Evolutionary conservation across 2,797 vertebrate genomes (phyloP), one percentile per base, ranked within the genome.

Genomic region (Coccyzus lansbergi): DNA sequence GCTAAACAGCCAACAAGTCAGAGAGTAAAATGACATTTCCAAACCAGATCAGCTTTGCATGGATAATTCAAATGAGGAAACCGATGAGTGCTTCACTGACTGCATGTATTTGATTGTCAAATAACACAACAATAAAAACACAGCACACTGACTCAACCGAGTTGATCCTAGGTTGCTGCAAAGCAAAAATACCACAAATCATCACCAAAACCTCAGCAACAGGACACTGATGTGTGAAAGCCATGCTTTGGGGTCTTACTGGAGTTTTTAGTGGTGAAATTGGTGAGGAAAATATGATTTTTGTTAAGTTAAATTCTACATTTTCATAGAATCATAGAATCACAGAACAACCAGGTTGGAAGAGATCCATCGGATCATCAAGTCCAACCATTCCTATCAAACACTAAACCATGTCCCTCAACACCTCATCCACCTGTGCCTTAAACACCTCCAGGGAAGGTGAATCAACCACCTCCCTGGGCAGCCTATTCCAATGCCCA

Each of bases 91-190:
- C 52, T 53, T 38, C 63, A 8, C 33, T 52, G 59, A 21, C 78
- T 62, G n/a, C 29, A 21, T 12, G 0, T 17, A 79, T 97, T 96
- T 97, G 95, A 91, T 82, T 95, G 78, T 13, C 96, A 97, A 96
- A 96, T 92, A 28, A 59, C 22, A 29, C 31, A 52, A n/a, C 69
- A 86, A 92, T 31, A 58, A 60, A 85, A 34, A 2, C 62, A 62
- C 29, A 55, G 40, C 31, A 48, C 9, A 40, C 25, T 21, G 5
- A 40, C 51, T 46, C 56, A 42, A 3, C 42, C 17, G 4, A 46
- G 36, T 20, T 69, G 38, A 36, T 63, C 36, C 18, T 26, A 46
- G 62, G 75, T n/a, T 5, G 5, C 6, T 15, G 16, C 9, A 52
- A 80, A 58, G 58, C 34, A 44, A 71, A 56, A 86, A 31, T 1